These are phyloP conservation scores for Dermolepida albohirtum DNA, from an alignment of 2,888 invertebrate species.

Conservation along the genomic window DNA sequence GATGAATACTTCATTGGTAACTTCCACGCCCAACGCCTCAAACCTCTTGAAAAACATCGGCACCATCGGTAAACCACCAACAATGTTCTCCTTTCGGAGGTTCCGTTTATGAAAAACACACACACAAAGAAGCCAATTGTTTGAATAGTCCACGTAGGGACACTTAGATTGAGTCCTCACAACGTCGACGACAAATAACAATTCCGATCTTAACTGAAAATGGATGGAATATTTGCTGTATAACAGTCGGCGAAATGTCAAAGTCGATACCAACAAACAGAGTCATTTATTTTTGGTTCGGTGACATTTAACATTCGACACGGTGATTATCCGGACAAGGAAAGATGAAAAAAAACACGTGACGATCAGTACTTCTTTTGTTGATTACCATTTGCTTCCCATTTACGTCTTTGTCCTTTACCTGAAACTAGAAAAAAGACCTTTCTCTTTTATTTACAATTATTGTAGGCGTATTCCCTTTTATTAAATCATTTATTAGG, in stretches of 20 bases:
- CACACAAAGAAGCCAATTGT: conserved; percentile 23
- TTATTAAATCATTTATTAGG: too few relatives aligned
- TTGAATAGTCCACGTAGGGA: too few relatives aligned
- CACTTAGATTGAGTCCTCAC: too few relatives aligned
- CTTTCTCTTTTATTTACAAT: too few relatives aligned
- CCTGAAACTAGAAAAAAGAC: too few relatives aligned
- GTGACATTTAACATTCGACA: conserved; percentile 66
- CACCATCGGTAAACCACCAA: conserved; percentile 22
- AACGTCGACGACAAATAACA: too few relatives aligned
- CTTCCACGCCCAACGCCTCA: conserved; percentile 18
- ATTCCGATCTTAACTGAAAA: too few relatives aligned
- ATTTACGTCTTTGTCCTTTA: not conserved
- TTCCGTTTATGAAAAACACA: not conserved
- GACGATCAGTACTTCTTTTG: conserved; percentile 28
- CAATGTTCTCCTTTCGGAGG: conserved; percentile 25
- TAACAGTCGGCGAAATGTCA: conserved; percentile 40
- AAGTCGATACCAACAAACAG: conserved; percentile 57
- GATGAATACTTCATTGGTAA: conserved; percentile 8
- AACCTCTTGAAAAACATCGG: conserved; percentile 25
- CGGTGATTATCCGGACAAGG: conserved; percentile 59
- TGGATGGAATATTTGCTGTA: conserved; percentile 48
- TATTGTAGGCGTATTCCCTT: too few relatives aligned
- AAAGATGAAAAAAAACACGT: conserved; percentile 25
- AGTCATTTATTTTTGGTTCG: conserved; percentile 65
- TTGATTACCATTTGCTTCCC: conserved; percentile 6